Conservation (phyloP, 2,888 invertebrate species). For the Pammene aurita region DNA sequence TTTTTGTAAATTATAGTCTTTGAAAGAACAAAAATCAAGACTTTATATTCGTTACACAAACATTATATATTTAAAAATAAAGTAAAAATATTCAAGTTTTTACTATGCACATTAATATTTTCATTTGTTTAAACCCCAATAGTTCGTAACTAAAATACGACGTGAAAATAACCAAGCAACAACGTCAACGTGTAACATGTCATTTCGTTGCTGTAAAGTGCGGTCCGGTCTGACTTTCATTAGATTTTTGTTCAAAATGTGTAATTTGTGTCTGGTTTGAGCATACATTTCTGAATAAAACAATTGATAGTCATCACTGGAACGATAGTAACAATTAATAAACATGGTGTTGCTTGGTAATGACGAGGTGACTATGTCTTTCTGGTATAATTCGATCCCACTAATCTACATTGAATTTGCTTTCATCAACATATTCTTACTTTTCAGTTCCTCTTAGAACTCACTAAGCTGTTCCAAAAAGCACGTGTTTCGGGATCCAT, state of each 20-base stretch:
- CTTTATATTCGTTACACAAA: background rate
- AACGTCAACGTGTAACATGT: conserved; percentile 54
- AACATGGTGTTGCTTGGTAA: conserved; percentile 87
- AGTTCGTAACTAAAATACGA: background rate
- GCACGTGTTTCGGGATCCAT: conserved; percentile 91
- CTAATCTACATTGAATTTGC: conserved; percentile 27
- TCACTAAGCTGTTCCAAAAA: conserved; percentile 93
- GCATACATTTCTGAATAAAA: conserved; percentile 40
- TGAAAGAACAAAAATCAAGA: background rate
- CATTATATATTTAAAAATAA: too few species aligned
- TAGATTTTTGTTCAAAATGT: conserved; percentile 52
- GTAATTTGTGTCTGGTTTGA: conserved; percentile 45
- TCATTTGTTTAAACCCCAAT: too few species aligned
- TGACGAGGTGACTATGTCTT: conserved; percentile 80
- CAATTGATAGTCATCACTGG: conserved; percentile 39
- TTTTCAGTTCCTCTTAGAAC: conserved; percentile 91
- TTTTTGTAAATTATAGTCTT: too few species aligned
- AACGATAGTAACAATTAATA: conserved; percentile 43
- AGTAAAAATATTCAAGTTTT: too few species aligned
- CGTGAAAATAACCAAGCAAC: conserved; percentile 15
- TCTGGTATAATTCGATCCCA: conserved; percentile 17
- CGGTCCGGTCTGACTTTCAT: conserved; percentile 40
- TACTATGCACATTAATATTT: too few species aligned
- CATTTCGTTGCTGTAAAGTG: conserved; percentile 28
- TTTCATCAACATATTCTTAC: conserved; percentile 45